Conservation (phyloP, 2,797 vertebrate species). For the Spatula versicolor region DNA sequence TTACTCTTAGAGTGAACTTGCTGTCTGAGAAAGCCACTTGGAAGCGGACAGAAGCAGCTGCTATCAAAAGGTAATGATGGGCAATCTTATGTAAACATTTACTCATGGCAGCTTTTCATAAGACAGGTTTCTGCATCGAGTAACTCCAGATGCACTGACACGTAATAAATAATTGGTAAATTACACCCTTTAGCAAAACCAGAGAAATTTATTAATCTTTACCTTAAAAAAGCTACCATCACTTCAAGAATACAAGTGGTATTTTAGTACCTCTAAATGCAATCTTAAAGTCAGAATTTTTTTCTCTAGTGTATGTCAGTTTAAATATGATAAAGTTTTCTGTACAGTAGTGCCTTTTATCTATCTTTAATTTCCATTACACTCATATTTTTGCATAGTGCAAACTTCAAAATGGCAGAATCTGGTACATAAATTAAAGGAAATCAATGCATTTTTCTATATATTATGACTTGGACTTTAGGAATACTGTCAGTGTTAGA, state of each 20-base stretch:
- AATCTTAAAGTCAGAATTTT: not conserved
- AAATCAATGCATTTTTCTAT: not conserved
- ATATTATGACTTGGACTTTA: not conserved
- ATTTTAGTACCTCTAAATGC: not conserved
- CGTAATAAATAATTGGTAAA: not conserved
- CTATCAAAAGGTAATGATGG: not conserved
- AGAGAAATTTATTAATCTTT: constrained; percentile 6
- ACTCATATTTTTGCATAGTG: not conserved
- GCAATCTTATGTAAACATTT: not conserved
- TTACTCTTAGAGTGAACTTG: not conserved
- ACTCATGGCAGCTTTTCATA: not conserved
- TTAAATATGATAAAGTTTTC: not conserved
- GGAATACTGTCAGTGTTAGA: not conserved
- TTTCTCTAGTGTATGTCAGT: not conserved
- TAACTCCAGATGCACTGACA: not conserved
- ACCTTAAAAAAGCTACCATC: not conserved
- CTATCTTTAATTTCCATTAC: not conserved
- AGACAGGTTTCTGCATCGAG: not conserved
- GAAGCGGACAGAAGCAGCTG: not conserved
- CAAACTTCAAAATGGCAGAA: not conserved
- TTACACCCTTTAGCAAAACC: constrained; percentile 4
- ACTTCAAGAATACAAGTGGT: not conserved
- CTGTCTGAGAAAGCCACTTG: not conserved
- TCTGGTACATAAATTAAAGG: not conserved
- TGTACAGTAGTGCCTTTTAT: not conserved